A percentile compares a stretch with the other conserved stretches of the same genome.
phyloP scores from a whole-genome alignment of 2,797 vertebrate species.

The Mionectes olivaceus region DNA sequence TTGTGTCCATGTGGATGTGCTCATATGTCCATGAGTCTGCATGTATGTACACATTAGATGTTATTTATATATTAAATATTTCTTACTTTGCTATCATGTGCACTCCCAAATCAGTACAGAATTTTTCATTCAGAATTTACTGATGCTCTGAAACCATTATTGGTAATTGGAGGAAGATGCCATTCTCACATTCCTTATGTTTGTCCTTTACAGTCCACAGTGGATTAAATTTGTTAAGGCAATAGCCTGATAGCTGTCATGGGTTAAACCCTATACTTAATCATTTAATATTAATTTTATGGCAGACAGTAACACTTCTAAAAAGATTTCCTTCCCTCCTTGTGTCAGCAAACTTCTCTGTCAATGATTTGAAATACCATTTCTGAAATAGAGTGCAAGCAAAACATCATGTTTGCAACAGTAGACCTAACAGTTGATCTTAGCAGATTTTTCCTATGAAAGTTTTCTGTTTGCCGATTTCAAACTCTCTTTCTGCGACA shows the following conservation, averaged over 20 bases:
- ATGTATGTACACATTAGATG: not conserved
- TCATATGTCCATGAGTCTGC: not conserved
- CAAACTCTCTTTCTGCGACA: not conserved
- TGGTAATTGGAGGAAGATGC: not conserved
- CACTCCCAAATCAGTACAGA: not conserved
- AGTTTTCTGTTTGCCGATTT: not conserved
- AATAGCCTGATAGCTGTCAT: not conserved
- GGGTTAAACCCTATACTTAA: not conserved
- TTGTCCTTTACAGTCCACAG: not conserved
- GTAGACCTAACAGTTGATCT: not conserved
- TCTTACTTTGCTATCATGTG: not conserved
- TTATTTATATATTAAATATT: not conserved
- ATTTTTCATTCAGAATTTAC: not conserved
- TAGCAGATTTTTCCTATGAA: not conserved
- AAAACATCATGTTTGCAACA: not conserved
- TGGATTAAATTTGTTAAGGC: not conserved
- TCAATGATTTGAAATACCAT: not conserved
- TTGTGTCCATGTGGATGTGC: not conserved
- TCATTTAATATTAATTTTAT: not conserved
- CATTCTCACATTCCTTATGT: not conserved
- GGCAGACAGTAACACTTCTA: not conserved
- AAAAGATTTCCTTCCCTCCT: not conserved
- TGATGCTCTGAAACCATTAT: not conserved
- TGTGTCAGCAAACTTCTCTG: not conserved
- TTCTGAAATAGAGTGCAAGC: not conserved